A percentile compares a stretch with the other conserved stretches of the same genome.
Conservation (phyloP, 2,113 vertebrate genomes). For the Beaufortia kweichowensis region DNA sequence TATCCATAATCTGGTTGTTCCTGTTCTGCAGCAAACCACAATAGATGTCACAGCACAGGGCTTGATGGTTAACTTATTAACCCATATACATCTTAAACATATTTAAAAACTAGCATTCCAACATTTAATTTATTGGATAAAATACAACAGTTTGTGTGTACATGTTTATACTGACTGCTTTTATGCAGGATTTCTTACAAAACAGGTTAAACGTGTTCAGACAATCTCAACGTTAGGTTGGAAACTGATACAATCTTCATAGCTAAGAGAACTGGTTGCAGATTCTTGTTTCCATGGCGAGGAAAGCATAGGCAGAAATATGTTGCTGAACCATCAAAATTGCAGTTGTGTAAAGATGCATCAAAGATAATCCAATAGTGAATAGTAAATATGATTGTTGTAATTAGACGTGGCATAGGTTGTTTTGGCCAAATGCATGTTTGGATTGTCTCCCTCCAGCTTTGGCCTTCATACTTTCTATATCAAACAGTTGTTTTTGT, state of each 20-base stretch:
- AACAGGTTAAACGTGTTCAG: conserved; percentile 6
- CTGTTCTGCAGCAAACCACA: background rate
- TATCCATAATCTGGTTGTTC: background rate
- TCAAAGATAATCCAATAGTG: background rate
- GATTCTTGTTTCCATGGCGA: background rate
- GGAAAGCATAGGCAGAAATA: background rate
- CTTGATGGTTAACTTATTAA: no score
- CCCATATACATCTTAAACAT: background rate
- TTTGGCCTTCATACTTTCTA: background rate
- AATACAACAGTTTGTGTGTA: background rate
- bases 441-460: background rate
- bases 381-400: background rate
- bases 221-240: background rate
- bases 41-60: no score
- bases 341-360: background rate
- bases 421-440: background rate
- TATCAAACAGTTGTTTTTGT: background rate
- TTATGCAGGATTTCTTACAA: background rate
- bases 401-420: background rate
- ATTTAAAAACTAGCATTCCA: background rate
- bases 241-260: background rate
- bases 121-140: background rate
- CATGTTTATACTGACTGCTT: background rate
- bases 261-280: background rate
- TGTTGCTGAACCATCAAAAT: background rate